Evolutionary conservation across 2,888 invertebrate genomes (phyloP).

Genomic region (Synanthedon tipuliformis): DNA sequence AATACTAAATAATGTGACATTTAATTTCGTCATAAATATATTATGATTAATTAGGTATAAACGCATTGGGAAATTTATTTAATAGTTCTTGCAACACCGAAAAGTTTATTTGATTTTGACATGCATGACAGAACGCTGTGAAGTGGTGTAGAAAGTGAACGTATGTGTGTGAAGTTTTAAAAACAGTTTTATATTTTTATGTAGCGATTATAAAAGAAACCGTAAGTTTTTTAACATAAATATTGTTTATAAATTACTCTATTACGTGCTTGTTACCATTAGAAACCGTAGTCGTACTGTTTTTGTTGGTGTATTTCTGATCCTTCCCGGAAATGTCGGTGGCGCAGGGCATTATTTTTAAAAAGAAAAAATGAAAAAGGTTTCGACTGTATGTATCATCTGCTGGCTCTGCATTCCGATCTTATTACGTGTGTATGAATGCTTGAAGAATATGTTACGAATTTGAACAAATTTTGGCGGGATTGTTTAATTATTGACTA

Average conservation of each 20-base stretch:
- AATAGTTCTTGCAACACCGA: slow-evolving; percentile 32
- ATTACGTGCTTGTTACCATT: slow-evolving; percentile 8
- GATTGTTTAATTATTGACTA: slow-evolving; percentile 15
- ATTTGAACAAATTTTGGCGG: slow-evolving; percentile 26
- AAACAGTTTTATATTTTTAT: slow-evolving; percentile 45
- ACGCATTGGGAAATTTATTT: slow-evolving; percentile 13
- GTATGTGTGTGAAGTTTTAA: slow-evolving; percentile 43
- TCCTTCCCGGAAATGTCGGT: slow-evolving; percentile 46
- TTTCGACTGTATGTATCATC: slow-evolving; percentile 45
- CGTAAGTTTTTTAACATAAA: slow-evolving; percentile 58
- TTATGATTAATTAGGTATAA: background rate
- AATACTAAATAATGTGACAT: too few species aligned
- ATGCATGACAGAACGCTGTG: slow-evolving; percentile 56
- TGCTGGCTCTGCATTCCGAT: slow-evolving; percentile 48
- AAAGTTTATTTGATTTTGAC: slow-evolving; percentile 6
- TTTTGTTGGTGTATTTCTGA: slow-evolving; percentile 4
- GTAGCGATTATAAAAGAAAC: slow-evolving; percentile 43
- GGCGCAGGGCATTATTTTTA: slow-evolving; percentile 37
- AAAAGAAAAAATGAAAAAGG: slow-evolving; percentile 48
- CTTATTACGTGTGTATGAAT: slow-evolving; percentile 39
- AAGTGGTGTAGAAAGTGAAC: slow-evolving; percentile 55
- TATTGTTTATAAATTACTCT: slow-evolving; percentile 15
- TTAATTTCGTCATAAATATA: background rate
- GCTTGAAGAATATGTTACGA: background rate
- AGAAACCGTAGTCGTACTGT: background rate